Base-by-base conservation (phyloP, 2,888 invertebrate species). In the Zhuqinia jingwanae region DNA sequence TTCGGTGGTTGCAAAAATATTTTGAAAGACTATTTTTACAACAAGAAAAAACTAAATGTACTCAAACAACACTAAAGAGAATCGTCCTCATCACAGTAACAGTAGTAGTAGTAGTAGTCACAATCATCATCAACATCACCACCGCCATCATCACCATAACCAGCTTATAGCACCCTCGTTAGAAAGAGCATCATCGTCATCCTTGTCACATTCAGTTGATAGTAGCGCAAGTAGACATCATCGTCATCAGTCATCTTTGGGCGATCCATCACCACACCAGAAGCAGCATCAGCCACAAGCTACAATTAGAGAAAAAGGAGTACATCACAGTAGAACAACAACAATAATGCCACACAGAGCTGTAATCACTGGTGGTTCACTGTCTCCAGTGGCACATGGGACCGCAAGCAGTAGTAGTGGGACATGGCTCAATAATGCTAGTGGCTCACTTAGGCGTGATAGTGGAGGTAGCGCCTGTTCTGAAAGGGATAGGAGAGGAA, bases 331-430 rank as follows among this genome's bases (percentile, higher is more conserved):
- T 63, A 45, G 85, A 79, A 85, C 73, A 17, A 76, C 47, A 25
- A 56, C 60, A 50, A 87, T 58, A 20, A 81, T 81, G 87, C 81
- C 87, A 76, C 75, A 87, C 25, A 82, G 75, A 70, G 53, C 86
- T n/a, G 45, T 65, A 17, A 58, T 42, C 45, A 63, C 70, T 10
- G 75, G 50, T 0, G 80, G 73, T 20, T 86, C 80, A 2, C 42
- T 85, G 17, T 79, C 75, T 10, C 80, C 86, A 47, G 56, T 86
- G 50, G 45, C 81, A 25, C 45, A 58, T 30, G 65, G 82, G 6
- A 20, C 27, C 27, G 2, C 70, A 11, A 2, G 25, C 17, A 11
- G 36, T 36, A n/a, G n/a, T n/a, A n/a, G n/a, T n/a, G n/a, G n/a
- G n/a, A n/a, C n/a, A 17, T 75, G 75, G 75, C 53, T 6, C 36